phyloP scores from a whole-genome alignment of 2,797 vertebrate genomes.

The Threskiornis aethiopicus region DNA sequence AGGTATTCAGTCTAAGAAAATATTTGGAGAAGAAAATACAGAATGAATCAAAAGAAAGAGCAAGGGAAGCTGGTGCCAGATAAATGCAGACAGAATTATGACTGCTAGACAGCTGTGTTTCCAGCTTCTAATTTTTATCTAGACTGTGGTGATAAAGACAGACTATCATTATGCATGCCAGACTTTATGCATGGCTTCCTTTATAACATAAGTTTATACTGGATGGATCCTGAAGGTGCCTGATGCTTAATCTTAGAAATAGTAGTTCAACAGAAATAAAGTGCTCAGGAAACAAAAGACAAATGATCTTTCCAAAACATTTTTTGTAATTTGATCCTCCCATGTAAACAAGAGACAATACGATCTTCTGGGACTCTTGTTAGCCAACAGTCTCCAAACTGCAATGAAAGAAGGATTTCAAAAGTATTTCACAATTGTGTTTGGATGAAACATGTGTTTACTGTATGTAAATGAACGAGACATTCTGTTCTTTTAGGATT shows the following conservation, averaged over 20 bases:
- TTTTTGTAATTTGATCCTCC: slow-evolving; percentile 61
- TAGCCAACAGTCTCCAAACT: slow-evolving; percentile 62
- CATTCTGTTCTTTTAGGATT: slow-evolving; percentile 71
- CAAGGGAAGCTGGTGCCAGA: not conserved
- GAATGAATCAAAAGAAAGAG: slow-evolving; percentile 25
- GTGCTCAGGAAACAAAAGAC: slow-evolving; percentile 43
- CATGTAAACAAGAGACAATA: slow-evolving; percentile 66
- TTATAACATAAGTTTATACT: slow-evolving; percentile 37
- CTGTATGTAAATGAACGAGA: slow-evolving; percentile 76
- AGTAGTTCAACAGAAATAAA: slow-evolving; percentile 30
- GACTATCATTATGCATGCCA: not conserved
- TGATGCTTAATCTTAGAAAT: slow-evolving; percentile 46
- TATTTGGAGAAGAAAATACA: not conserved
- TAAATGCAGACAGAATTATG: slow-evolving; percentile 46
- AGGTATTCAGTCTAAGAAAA: slow-evolving; percentile 10
- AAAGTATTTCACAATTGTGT: slow-evolving; percentile 72
- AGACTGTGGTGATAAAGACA: slow-evolving; percentile 34
- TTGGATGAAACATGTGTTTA: slow-evolving; percentile 75
- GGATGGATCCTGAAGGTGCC: slow-evolving; percentile 45
- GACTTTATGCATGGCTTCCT: slow-evolving; percentile 21
- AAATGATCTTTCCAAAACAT: slow-evolving; percentile 49
- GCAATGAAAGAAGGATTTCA: slow-evolving; percentile 69
- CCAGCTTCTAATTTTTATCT: slow-evolving; percentile 55
- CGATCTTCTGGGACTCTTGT: slow-evolving; percentile 63
- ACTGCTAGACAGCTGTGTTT: slow-evolving; percentile 35